These are phyloP conservation scores for Spinibarbus caldwelli DNA, from an alignment of 2,797 vertebrate species.

Conservation along the genomic window DNA sequence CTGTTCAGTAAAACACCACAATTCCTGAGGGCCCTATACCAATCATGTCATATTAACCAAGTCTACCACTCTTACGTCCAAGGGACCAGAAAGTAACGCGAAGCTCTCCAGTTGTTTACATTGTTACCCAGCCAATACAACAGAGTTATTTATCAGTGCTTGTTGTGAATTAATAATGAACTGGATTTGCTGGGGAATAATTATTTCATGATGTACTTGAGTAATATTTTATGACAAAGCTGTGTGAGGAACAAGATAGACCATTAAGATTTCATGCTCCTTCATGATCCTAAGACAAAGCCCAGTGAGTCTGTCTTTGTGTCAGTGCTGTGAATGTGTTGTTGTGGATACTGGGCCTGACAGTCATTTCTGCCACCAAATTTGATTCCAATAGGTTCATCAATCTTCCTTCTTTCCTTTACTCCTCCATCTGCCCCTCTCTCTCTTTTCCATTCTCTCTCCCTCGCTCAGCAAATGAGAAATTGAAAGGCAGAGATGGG, in stretches of 20 bases:
- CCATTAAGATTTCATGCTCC: constrained; percentile 63
- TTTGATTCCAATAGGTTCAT: constrained; percentile 87
- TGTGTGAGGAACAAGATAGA: constrained; percentile 54
- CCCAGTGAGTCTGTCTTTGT: constrained; percentile 51
- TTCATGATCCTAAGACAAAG: constrained; percentile 61
- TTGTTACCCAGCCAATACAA: constrained; percentile 49
- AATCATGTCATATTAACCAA: constrained; percentile 57
- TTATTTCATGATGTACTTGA: constrained; percentile 67
- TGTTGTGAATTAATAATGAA: constrained; percentile 63
- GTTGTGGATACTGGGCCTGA: constrained; percentile 79
- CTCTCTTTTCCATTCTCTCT: constrained; percentile 76
- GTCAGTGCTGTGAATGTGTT: constrained; percentile 71
- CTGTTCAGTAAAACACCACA: constrained; percentile 49
- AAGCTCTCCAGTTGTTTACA: constrained; percentile 56
- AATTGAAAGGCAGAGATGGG: constrained; percentile 82
- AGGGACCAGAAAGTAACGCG: constrained; percentile 44
- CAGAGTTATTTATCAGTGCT: constrained; percentile 56
- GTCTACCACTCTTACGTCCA: constrained; percentile 45
- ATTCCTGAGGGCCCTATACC: constrained; percentile 42
- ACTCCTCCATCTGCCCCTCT: constrained; percentile 69
- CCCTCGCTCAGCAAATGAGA: constrained; percentile 81
- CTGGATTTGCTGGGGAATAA: constrained; percentile 60
- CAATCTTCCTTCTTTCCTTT: constrained; percentile 75
- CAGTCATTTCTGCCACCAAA: constrained; percentile 86
- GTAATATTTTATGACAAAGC: constrained; percentile 67